These are phyloP conservation scores for Bombus vancouverensis DNA, from an alignment of 1,140 invertebrate species.

Conservation along the genomic window DNA sequence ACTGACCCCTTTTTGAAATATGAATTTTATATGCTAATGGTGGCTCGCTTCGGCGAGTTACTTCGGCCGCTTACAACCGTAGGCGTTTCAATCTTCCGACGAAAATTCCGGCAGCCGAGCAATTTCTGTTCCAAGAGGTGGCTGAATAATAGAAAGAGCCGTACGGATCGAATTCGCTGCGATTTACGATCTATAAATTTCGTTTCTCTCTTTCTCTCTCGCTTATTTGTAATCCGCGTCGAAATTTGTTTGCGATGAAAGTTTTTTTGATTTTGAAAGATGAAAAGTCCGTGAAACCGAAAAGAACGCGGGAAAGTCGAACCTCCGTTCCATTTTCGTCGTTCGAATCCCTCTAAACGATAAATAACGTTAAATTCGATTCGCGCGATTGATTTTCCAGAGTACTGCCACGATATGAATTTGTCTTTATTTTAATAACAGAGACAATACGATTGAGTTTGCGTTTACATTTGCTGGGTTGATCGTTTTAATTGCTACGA, in stretches of 20 bases:
- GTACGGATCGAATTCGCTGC: slow-evolving; percentile 16
- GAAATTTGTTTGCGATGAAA: background rate
- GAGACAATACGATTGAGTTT: too few species aligned
- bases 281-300: too few species aligned
- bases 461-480: too few species aligned
- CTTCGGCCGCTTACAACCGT: slow-evolving; percentile 1
- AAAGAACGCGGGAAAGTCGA: too few species aligned
- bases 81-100: slow-evolving; percentile 52
- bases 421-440: too few species aligned
- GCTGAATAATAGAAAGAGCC: slow-evolving; percentile 35
- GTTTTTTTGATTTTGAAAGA: too few species aligned
- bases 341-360: too few species aligned
- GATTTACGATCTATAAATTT: slow-evolving; percentile 44
- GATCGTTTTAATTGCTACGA: too few species aligned
- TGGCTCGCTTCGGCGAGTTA: background rate
- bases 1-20: slow-evolving; percentile 55
- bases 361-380: too few species aligned
- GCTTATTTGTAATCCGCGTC: background rate
- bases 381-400: too few species aligned
- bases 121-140: slow-evolving; percentile 20
- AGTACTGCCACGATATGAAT: too few species aligned
- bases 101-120: slow-evolving; percentile 33
- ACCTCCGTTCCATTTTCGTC: too few species aligned
- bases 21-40: slow-evolving; percentile 62
- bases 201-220: background rate